These are phyloP conservation scores for Hyalella azteca DNA, from an alignment of 2,888 invertebrate species.

Conservation along the genomic window DNA sequence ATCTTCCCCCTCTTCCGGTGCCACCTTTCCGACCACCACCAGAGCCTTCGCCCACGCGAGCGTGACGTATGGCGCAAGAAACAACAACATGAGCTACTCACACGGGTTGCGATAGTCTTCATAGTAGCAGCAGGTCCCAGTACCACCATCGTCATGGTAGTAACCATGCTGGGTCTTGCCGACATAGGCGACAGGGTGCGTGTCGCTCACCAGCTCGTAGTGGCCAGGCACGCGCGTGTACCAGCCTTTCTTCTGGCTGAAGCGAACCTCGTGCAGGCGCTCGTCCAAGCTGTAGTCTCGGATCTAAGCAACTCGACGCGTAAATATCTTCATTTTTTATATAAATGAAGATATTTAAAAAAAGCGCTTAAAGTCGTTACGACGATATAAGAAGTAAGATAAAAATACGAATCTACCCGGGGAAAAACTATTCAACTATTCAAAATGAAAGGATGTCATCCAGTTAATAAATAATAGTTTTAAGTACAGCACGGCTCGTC, in stretches of 20 bases:
- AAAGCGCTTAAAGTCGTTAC: neutral
- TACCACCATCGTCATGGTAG: constrained; percentile 59
- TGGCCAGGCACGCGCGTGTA: constrained; percentile 57
- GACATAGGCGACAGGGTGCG: constrained; percentile 57
- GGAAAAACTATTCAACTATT: too few species aligned
- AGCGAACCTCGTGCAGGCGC: constrained; percentile 56
- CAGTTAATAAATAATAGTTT: too few species aligned
- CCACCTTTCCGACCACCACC: too few species aligned
- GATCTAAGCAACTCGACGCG: constrained; percentile 26
- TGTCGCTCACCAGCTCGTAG: constrained; percentile 48
- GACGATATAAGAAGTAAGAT: neutral
- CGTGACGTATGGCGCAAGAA: neutral
- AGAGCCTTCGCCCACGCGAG: neutral
- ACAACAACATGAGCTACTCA: constrained; percentile 36
- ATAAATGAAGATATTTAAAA: neutral
- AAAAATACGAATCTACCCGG: neutral
- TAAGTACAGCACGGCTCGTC: too few species aligned
- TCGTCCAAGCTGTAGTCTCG: constrained; percentile 45
- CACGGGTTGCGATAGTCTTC: constrained; percentile 58
- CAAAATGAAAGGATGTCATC: too few species aligned
- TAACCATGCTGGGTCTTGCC: constrained; percentile 57
- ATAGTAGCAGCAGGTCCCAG: constrained; percentile 58
- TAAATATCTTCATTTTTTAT: neutral
- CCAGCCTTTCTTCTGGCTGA: constrained; percentile 58
- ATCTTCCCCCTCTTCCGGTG: too few species aligned